Base-by-base conservation (phyloP, 2,888 invertebrate species). In the Eurois occulta region DNA sequence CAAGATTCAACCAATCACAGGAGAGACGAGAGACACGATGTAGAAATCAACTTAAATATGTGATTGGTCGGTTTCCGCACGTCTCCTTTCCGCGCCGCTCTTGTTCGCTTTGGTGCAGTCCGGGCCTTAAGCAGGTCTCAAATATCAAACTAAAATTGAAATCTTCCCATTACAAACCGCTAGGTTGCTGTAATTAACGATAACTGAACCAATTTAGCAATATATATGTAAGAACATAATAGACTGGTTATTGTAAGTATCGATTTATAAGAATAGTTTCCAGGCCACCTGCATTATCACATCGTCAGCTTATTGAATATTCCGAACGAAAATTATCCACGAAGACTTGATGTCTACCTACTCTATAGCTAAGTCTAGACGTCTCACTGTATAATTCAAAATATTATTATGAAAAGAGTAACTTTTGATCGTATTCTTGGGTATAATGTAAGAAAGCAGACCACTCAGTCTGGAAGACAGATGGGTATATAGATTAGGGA, bases 351-450 rank as follows among this genome's bases (percentile, higher is more conserved):
- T 73, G 21, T 52, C 28, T 16, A n/a, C 32, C 16, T 28, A 41
- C 16, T 64, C 16, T 32, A 28, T 16, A 64, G 41, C 32, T 1
- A n/a, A 28, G 81, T 81, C 82, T 84, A 82, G 84, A 79, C 84
- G 55, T 67, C 70, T 41, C 38, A 18, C 32, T 72, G 60, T 78
- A 70, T 82, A 71, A 83, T 82, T 83, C 32, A 64, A 70, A 52
- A 72, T 75, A 55, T 38, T 38, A 65, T 65, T 21, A 41, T 66
- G n/a, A 68, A 77, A 74, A 38, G 48, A 62, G 52, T 52, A 58
- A 46, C 11, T 71, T 72, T 65, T 60, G 38, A 65, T 79, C 38
- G 21, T 72, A 52, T 66, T 72, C 18, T 64, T 55, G 46, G 38
- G 43, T 48, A 67, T 69, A 35, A 81, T 68, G 6, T 68, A 38